Evolutionary conservation across 1,140 invertebrate species (phyloP), one percentile per base, ranked within the genome.

Genomic region (Bradynema listronoti): DNA sequence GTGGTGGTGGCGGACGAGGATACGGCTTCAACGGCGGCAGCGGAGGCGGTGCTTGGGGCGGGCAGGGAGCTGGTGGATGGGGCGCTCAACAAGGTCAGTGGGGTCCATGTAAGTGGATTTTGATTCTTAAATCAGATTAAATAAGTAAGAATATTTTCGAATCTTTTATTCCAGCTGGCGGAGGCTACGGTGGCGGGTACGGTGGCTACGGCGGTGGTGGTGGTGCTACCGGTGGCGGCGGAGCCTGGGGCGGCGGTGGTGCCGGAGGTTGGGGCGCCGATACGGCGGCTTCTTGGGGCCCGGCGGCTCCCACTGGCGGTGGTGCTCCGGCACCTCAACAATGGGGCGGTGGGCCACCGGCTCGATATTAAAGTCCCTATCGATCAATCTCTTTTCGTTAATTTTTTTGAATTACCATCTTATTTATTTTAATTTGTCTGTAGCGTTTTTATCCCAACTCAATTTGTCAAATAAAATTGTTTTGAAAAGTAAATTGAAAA

Each of bases 21-120:
- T 45, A 32, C 34, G 46, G 56, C 4, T 27, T n/a, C n/a, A n/a
- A n/a, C n/a, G 14, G n/a, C 34, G 58, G 57, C 57, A n/a, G 34
- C 58, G 22, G 51, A 9, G 32, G 57, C 1, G 30, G 65, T 32
- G 29, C 56, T 16, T 71, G 64, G 30, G 68, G 72, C 9, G 62
- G 63, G 7, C 63, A 52, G 22, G 65, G 71, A 3, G 30, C 33
- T 29, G 46, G 65, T 41, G 27, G 36, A 61, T 39, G 53, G 34
- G 34, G 56, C 24, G 14, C 55, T 22, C 27, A 25, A n/a, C 55
- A 51, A 56, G 25, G 56, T 50, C 41, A 56, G 49, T 29, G 25
- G 34, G 43, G 42, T 42, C 16, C 11, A 25, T 14, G 49, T 33
- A n/a, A 33, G 49, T 29, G 49, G 49, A 29, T 33, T n/a, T n/a